Base-by-base conservation (phyloP, 2,113 vertebrate genomes). In the Erythrocercus mccallii region DNA sequence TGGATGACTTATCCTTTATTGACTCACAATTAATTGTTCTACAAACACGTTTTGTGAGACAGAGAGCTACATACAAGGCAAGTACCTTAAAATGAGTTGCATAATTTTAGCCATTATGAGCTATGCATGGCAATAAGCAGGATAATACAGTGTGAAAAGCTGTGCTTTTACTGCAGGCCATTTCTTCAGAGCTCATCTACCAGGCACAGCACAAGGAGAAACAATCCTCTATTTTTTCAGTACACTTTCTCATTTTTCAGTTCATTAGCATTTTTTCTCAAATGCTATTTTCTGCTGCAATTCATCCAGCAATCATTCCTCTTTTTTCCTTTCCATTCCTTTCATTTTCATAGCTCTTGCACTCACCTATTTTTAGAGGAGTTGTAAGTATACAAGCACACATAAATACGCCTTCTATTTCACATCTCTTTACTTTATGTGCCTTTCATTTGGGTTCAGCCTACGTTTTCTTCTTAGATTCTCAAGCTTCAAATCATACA, bases 1-100 rank as follows among this genome's bases (percentile, higher is more conserved):
- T 74, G 83, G 19, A 33, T 86, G 86, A 90, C 45, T 81, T 90
- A 57, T 35, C 47, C 84, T 38, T 5, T 58, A 88, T 76, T 96
- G 90, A 93, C 48, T 96, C 82, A 86, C 56, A 40, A 40, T 76
- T 84, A 72, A 85, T 74, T 91, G 60, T 71, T 86, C 86, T 81
- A 71, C 44, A 79, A 84, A 23, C 44, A 78, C 0, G 0, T 37
- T 88, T 74, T 71, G 33, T 78, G 83, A 88, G 51, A 56, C 69
- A 89, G 72, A 78, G 72, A 44, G 56, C 72, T 66, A 31, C 0
- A 0, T 54, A 74, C 35, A 51, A 84, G n/a, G 24, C 69, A 81
- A 58, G 72, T 35, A 21, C 76, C 88, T 81, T 62, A 77, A 93
- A 74, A 1, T 28, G 33, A 61, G 38, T 84, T 64, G 88, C 4